Evolutionary conservation across 23 tunicate genomes (phyloP).

Genomic region (Halocynthia roretzi): DNA sequence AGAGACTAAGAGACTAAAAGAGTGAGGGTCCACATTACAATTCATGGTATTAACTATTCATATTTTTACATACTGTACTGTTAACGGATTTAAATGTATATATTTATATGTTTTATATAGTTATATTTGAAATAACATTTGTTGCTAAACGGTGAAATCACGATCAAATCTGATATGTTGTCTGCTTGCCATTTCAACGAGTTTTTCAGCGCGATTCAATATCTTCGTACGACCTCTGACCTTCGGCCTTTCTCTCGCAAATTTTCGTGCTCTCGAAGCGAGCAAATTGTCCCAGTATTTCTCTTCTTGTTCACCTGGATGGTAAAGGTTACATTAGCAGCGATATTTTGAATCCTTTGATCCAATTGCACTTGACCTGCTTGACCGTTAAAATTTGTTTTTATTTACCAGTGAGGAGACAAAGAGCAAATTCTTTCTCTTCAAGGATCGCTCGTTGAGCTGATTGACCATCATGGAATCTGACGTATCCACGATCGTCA

Average conservation of each 20-base stretch:
- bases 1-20: too few relatives aligned
- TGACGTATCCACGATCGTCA: constrained; percentile 27
- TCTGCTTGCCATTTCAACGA: constrained; percentile 24
- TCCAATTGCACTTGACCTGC: background rate
- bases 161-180: constrained; percentile 74
- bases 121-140: too few relatives aligned
- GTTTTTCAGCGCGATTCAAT: constrained; percentile 27
- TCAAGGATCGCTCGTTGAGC: constrained; percentile 79
- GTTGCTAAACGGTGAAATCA: constrained; percentile 1
- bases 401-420: constrained; percentile 58
- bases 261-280: constrained; percentile 47
- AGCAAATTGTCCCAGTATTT: constrained; percentile 68
- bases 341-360: background rate
- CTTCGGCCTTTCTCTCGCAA: constrained; percentile 52
- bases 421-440: constrained; percentile 41
- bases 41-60: too few relatives aligned
- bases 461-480: constrained; percentile 46
- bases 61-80: too few relatives aligned
- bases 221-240: constrained; percentile 55
- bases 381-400: background rate
- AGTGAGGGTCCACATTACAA: too few relatives aligned
- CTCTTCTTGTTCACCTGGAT: constrained; percentile 51
- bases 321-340: background rate
- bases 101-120: too few relatives aligned
- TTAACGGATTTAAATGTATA: too few relatives aligned